Percentiles rank a stretch among this genome's conserved stretches.
These are phyloP conservation scores for Scomberomorus guttatus DNA, from an alignment of 2,797 vertebrate genomes.

Conservation along the genomic window DNA sequence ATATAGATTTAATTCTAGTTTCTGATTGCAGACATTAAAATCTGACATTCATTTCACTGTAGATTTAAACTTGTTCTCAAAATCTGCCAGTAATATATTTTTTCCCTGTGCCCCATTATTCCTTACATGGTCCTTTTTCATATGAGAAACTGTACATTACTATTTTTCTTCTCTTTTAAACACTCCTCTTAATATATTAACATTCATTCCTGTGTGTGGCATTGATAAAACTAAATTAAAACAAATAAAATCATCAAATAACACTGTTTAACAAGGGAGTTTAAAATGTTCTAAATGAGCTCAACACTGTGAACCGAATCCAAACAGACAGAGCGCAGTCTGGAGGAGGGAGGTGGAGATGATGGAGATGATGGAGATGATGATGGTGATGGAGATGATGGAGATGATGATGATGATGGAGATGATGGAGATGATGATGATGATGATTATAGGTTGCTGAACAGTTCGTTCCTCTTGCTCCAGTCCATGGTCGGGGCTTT, in stretches of 20 bases:
- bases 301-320: slow-evolving; percentile 1
- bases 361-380: not conserved
- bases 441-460: slow-evolving; percentile 93
- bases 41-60: slow-evolving; percentile 8
- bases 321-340: slow-evolving; percentile 3
- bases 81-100: slow-evolving; percentile 18
- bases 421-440: not conserved
- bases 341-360: not conserved
- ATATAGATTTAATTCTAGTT: slow-evolving; percentile 11
- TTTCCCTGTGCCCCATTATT: not conserved
- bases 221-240: slow-evolving; percentile 60
- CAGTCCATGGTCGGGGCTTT: slow-evolving; percentile 96
- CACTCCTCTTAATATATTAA: slow-evolving; percentile 58
- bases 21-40: slow-evolving; percentile 36
- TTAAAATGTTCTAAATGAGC: slow-evolving; percentile 39
- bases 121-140: slow-evolving; percentile 18
- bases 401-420: not conserved
- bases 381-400: not conserved
- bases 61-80: slow-evolving; percentile 19
- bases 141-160: slow-evolving; percentile 38
- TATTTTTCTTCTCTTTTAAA: slow-evolving; percentile 5
- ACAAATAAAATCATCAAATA: slow-evolving; percentile 69
- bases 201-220: slow-evolving; percentile 56
- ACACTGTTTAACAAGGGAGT: slow-evolving; percentile 71
- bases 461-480: slow-evolving; percentile 98